Evolutionary conservation across 2,888 invertebrate species (phyloP), one percentile per base, ranked within the genome.

Genomic region (Eledona agricola): DNA sequence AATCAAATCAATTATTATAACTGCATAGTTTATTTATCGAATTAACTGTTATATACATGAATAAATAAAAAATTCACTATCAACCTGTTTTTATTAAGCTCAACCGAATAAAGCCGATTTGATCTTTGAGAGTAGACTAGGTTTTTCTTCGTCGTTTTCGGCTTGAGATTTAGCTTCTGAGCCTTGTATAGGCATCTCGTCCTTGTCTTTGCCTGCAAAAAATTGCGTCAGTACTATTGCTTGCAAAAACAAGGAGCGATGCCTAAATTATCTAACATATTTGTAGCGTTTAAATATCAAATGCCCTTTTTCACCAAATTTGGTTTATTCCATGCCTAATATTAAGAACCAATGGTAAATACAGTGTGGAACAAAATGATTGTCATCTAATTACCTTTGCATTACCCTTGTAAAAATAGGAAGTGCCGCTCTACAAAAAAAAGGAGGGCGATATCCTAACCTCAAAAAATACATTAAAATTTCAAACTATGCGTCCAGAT

Each of bases 91-190:
- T 17, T 34, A 13, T 23, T 19, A 34, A 25, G 25, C n/a, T 75
- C 77, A 83, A 67, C 84, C 83, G 70, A 84, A 83, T 63, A 84
- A 78, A 15, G 82, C 83, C 66, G 74, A 79, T 75, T 84, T 84
- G 66, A 85, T 81, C 75, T 81, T 82, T 64, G 69, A 72, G 60
- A 85, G 76, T 42, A 84, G 64, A 61, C 83, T 80, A 50, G 77
- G 73, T 58, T 76, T 75, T 60, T 73, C 70, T 53, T 70, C 70
- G 60, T 73, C 72, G 35, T 73, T 71, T 63, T 74, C 76, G 72
- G 75, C 73, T 75, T 78, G 76, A 70, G 79, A 75, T 75, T 79
- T 72, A 60, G 72, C 74, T 72, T 77, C 79, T 35, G 79, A 78
- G 59, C 77, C 79, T 61, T 80, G 77, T 64, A 77, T 74, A 64